Percentiles rank a stretch among this genome's conserved stretches.
phyloP scores from a whole-genome alignment of 2,113 vertebrate species.

The Megaceryle torquata region DNA sequence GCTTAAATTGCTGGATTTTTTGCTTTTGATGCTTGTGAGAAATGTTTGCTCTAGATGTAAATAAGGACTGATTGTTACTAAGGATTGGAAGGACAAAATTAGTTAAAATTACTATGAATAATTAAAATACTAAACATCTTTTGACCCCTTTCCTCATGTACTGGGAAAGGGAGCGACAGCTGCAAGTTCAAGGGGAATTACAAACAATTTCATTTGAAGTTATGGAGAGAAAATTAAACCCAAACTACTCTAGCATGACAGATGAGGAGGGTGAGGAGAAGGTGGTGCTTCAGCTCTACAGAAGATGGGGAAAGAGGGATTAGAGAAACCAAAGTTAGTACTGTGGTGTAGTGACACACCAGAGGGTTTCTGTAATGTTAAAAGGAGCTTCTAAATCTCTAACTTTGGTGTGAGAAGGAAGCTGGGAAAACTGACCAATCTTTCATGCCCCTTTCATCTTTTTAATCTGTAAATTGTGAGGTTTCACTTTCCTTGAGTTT shows the following conservation, averaged over 20 bases:
- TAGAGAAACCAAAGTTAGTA: background rate
- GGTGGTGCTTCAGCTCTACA: background rate
- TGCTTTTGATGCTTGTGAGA: background rate
- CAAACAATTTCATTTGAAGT: background rate
- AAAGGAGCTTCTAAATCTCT: background rate
- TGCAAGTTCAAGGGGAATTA: background rate
- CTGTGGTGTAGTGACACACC: fast-evolving
- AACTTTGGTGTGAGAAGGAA: background rate
- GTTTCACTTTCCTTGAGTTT: background rate
- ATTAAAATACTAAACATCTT: background rate
- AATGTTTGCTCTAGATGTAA: background rate
- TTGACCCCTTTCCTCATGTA: background rate
- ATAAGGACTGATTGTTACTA: fast-evolving
- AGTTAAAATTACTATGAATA: background rate
- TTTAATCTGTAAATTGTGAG: background rate
- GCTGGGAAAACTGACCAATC: too few species aligned
- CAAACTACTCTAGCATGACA: background rate
- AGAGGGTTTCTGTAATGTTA: background rate
- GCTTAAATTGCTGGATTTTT: background rate
- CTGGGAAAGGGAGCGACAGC: background rate
- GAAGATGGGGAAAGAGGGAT: background rate
- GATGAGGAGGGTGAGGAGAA: background rate
- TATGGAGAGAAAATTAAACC: background rate
- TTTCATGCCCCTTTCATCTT: background rate
- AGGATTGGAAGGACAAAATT: background rate